Evolutionary conservation across 2,113 vertebrate genomes (phyloP).

Genomic region (Myotis yumanensis): DNA sequence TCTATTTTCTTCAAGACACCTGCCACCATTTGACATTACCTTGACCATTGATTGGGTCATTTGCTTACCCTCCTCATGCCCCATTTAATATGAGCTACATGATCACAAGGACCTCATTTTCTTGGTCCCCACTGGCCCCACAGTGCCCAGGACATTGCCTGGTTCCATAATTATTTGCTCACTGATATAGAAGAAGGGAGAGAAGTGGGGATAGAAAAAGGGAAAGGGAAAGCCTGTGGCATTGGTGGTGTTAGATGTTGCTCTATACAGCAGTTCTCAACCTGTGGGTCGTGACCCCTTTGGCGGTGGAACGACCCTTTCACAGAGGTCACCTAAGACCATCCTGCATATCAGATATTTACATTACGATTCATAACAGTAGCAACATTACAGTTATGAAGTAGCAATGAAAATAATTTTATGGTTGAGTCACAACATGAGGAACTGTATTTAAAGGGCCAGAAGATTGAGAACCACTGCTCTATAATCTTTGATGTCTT

Average conservation of each 20-base stretch:
- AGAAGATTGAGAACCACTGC: not conserved
- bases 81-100: not conserved
- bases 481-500: not conserved
- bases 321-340: no score
- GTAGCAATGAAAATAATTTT: no score
- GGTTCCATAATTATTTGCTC: not conserved
- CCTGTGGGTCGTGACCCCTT: no score
- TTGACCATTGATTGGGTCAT: not conserved
- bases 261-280: not conserved
- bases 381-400: no score
- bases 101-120: not conserved
- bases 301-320: no score
- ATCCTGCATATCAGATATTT: no score
- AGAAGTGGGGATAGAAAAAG: accelerated
- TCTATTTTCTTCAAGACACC: not conserved
- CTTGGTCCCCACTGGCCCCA: not conserved
- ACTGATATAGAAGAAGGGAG: not conserved
- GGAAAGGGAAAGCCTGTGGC: not conserved
- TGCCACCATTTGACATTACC: not conserved
- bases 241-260: not conserved
- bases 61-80: not conserved
- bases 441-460: no score
- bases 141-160: not conserved
- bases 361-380: no score
- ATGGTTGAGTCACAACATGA: no score